Conservation (phyloP, 2,113 vertebrate species). For the Polypterus bichir region DNA sequence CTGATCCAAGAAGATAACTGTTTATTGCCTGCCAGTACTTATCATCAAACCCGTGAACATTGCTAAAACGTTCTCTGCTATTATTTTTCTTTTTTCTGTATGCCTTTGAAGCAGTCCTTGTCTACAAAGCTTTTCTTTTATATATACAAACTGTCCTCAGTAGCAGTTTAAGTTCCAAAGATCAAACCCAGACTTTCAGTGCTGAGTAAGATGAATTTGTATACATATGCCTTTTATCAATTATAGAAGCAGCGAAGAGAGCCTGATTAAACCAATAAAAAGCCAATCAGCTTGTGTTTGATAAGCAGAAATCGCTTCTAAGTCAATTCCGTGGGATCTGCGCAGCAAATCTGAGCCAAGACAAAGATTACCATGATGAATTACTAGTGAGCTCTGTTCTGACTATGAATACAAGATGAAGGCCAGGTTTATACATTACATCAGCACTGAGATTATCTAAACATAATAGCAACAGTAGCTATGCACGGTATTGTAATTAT, state of each 20-base stretch:
- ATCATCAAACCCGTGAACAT: no score
- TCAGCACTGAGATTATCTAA: background rate
- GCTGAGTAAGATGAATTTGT: no score
- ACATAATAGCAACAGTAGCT: background rate
- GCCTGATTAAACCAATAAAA: background rate
- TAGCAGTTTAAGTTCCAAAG: no score
- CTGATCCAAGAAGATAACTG: no score
- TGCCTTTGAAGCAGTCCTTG: no score
- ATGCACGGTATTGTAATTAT: background rate
- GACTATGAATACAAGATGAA: background rate
- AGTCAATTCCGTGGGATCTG: background rate
- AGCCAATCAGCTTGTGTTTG: background rate
- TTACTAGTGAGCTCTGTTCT: background rate
- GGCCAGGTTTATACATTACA: background rate
- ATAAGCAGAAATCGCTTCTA: background rate
- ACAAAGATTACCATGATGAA: background rate
- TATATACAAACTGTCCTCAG: no score
- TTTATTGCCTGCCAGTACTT: no score
- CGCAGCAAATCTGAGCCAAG: background rate
- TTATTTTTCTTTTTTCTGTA: no score
- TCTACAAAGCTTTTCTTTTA: no score
- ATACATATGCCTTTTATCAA: background rate
- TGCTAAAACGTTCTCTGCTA: no score
- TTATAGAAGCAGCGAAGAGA: background rate
- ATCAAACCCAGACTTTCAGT: no score